Evolutionary conservation across 2,113 vertebrate species (phyloP), one percentile per base, ranked within the genome.

Genomic region (Zapus hudsonius): DNA sequence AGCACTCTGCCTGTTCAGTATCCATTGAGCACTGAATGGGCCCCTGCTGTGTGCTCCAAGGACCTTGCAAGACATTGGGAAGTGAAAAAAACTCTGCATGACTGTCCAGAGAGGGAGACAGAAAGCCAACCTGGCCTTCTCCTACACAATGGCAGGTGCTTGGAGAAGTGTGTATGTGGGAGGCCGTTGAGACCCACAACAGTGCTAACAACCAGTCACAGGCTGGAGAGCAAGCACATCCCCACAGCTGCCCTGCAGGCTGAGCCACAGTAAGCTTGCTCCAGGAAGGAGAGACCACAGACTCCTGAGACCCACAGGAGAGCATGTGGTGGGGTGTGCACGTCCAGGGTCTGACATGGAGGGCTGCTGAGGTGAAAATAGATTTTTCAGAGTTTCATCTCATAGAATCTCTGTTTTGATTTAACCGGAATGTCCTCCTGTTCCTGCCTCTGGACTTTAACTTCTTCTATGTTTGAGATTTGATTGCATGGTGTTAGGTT

Each of bases 381-480:
- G 40, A 82, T 38, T 63, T 87, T 55, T 83, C 57, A 79, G 27
- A 78, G 72, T 19, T 75, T 87, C 31, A 78, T 33, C 42, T 38
- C 44, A 72, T 23, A 81, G 44, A 22, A 2, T 84, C 38, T 42
- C 61, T 38, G 82, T 0, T 3, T 8, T 31, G 5, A 3, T 7
- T 75, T 25, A 57, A 33, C 31, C 66, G 44, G 83, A 63, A 22
- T 23, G 33, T 6, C n/a, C 10, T 76, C 52, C 52, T 52, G 52
- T 66, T 42, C 7, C 66, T 47, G 9, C 79, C 20, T 12, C 82
- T 33, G 55, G 88, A 4, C 61, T 74, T 70, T 67, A 80, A 67
- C n/a, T 84, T 88, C 66, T 44, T 33, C 67, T n/a, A n/a, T n/a
- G n/a, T 88, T 93, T 40, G 31, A 86, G 33, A 40, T 70, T 78